These are phyloP conservation scores for Aspidoscelis tigris DNA, from an alignment of 2,113 vertebrate genomes.

Conservation along the genomic window DNA sequence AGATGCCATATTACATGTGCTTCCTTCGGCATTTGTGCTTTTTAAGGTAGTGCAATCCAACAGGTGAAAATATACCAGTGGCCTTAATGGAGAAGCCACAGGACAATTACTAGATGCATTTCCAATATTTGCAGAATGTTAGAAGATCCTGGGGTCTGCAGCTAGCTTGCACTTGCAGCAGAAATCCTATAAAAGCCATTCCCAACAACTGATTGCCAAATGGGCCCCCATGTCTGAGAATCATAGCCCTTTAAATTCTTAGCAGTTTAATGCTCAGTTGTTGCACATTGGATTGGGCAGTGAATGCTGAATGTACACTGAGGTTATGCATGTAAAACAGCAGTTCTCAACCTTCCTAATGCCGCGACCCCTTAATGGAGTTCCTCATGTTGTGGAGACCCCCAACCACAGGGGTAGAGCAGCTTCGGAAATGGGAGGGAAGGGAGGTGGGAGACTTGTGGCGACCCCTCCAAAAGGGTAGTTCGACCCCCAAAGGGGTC, in stretches of 20 bases:
- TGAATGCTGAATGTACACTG: neutral
- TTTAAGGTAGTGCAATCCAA: rapidly evolving
- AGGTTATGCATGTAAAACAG: too few species aligned
- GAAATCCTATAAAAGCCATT: neutral
- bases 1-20: neutral
- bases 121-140: neutral
- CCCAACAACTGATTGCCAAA: neutral
- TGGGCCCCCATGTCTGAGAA: neutral
- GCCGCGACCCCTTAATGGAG: too few species aligned
- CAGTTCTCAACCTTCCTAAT: too few species aligned
- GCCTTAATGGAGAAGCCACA: neutral
- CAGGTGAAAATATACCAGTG: neutral
- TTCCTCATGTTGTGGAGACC: too few species aligned
- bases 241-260: neutral
- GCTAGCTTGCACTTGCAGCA: neutral
- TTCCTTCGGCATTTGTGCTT: constrained; percentile 1
- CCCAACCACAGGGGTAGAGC: too few species aligned
- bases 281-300: neutral
- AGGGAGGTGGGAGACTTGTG: too few species aligned
- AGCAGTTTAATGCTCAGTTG: neutral
- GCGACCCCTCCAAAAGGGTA: neutral
- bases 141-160: neutral
- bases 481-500: too few species aligned
- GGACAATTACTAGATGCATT: neutral
- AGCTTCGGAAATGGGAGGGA: too few species aligned